Percentiles rank a stretch among this genome's conserved stretches.
These are phyloP conservation scores for Cheilosia soror DNA, from an alignment of 2,888 invertebrate genomes.

Conservation along the genomic window DNA sequence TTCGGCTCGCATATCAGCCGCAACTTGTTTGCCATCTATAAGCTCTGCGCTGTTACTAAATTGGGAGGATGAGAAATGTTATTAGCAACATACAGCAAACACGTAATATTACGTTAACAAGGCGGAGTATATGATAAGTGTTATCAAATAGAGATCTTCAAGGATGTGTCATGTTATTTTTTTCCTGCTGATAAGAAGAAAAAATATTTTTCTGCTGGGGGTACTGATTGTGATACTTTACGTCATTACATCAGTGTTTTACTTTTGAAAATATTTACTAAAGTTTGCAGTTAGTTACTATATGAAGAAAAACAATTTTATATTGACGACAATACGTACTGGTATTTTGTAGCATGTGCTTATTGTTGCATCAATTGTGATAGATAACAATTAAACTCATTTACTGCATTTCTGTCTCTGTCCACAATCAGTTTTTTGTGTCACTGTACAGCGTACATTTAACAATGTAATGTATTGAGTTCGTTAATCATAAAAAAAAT, in stretches of 20 bases:
- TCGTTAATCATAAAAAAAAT: too few relatives aligned
- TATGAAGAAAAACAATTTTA: slow-evolving; percentile 3
- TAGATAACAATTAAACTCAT: not conserved
- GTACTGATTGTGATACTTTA: slow-evolving; percentile 33
- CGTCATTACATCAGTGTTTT: not conserved
- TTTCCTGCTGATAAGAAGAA: slow-evolving; percentile 37
- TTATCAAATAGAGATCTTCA: not conserved
- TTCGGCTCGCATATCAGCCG: slow-evolving; percentile 87
- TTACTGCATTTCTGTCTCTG: not conserved
- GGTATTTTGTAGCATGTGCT: not conserved
- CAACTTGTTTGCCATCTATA: slow-evolving; percentile 89
- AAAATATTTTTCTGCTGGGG: slow-evolving; percentile 63
- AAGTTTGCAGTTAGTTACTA: slow-evolving; percentile 20
- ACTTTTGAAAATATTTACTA: slow-evolving; percentile 3
- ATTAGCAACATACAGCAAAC: not conserved
- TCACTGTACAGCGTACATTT: not conserved
- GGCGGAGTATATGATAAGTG: too few relatives aligned
- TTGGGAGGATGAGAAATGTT: not conserved
- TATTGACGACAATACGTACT: slow-evolving; percentile 5
- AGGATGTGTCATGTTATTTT: not conserved
- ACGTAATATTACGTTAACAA: too few relatives aligned
- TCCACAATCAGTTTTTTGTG: not conserved
- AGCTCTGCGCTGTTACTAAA: slow-evolving; percentile 84
- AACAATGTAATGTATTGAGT: too few relatives aligned
- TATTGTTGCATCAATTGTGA: slow-evolving; percentile 45